phyloP scores from a whole-genome alignment of 1,140 invertebrate genomes.

The Trichomalopsis sarcophagae region DNA sequence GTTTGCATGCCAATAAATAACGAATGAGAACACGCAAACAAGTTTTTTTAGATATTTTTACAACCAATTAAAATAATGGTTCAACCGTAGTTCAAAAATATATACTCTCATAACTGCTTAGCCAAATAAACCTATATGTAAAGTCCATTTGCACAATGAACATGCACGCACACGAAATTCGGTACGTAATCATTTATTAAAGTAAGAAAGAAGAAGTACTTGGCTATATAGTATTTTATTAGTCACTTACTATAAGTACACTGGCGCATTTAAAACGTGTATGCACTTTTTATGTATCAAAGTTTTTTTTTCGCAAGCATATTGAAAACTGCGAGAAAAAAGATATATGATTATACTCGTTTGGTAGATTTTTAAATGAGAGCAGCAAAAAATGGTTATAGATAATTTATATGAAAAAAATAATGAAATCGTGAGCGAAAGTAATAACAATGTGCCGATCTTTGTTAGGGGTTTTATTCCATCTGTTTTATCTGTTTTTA shows the following conservation, averaged over 20 bases:
- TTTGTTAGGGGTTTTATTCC: constrained; percentile 20
- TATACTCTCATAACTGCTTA: not conserved
- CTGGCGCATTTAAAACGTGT: not conserved
- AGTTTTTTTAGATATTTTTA: not conserved
- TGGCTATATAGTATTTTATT: no score
- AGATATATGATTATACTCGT: not conserved
- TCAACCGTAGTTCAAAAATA: not conserved
- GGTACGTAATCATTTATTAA: constrained; percentile 21
- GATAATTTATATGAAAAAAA: not conserved
- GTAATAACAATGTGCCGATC: constrained; percentile 48
- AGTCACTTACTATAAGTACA: not conserved
- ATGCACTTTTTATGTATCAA: constrained; percentile 10
- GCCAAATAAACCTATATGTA: constrained; percentile 4
- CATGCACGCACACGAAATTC: constrained; percentile 2
- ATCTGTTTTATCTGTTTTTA: constrained; percentile 33
- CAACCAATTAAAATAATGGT: not conserved
- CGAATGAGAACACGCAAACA: not conserved
- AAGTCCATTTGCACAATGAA: constrained; percentile 7
- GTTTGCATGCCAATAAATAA: not conserved
- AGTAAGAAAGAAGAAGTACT: not conserved
- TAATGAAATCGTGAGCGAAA: not conserved
- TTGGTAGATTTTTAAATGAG: not conserved
- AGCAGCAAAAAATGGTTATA: not conserved
- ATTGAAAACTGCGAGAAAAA: constrained; percentile 13
- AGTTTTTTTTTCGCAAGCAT: constrained; percentile 23